phyloP scores from a whole-genome alignment of 2,113 vertebrate genomes.

The Cryptoleucopteryx plumbea region DNA sequence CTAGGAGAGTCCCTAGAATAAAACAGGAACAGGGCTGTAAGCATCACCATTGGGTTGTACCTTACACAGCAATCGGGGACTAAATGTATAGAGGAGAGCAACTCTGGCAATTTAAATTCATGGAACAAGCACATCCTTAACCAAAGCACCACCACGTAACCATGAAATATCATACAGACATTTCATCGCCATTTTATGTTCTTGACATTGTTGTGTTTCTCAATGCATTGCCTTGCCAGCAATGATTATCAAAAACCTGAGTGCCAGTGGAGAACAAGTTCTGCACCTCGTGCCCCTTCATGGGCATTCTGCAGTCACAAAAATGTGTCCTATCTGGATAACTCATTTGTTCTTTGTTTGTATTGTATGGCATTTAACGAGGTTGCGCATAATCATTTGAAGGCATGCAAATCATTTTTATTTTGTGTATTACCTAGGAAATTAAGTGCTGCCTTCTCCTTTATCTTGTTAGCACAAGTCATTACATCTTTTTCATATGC shows the following conservation, averaged over 20 bases:
- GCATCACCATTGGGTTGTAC: background rate
- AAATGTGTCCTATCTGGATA: background rate
- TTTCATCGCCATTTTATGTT: background rate
- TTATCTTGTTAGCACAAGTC: slow-evolving; percentile 67
- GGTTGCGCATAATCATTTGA: slow-evolving; percentile 42
- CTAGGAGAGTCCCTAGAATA: background rate
- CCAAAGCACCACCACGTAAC: background rate
- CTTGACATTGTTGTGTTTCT: background rate
- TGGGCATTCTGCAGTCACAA: background rate
- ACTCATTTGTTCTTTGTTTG: background rate
- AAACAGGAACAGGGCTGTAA: background rate
- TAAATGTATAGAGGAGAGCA: background rate
- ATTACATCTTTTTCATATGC: slow-evolving; percentile 64
- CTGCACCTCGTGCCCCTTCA: background rate
- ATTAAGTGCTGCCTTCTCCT: slow-evolving; percentile 61
- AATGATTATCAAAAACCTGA: background rate
- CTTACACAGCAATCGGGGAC: background rate
- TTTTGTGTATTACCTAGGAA: slow-evolving; percentile 68
- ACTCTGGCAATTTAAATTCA: background rate
- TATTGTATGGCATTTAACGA: background rate
- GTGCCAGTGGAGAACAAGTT: background rate
- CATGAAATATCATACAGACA: background rate
- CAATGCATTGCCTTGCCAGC: background rate
- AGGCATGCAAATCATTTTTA: slow-evolving; percentile 62
- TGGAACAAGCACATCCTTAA: background rate